Base-by-base conservation (phyloP, 2,888 invertebrate genomes). In the Coremacera marginata region DNA sequence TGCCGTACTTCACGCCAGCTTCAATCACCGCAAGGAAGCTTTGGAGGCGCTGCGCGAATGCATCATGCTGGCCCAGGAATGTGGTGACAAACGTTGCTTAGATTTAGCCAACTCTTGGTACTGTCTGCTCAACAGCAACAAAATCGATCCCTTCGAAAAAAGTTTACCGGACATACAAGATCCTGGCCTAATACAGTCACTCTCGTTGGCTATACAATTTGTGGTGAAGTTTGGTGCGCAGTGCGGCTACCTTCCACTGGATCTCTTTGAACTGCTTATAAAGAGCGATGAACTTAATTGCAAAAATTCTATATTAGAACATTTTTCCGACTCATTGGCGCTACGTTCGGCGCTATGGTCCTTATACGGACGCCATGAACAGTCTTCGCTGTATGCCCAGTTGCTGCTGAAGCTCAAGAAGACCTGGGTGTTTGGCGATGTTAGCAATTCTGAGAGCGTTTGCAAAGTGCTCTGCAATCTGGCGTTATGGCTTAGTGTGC, bases 91-190 rank as follows among this genome's bases (percentile, higher is more conserved):
- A 84, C 92, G 95, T 75, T 97, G 96, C 86, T 91, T 97, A 74
- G 96, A 96, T 88, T 93, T 95, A 86, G 95, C 95, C 73, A 93
- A 95, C 84, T 94, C 94, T 70, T 97, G 96, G 96, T 92, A 95
- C 81, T 91, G 93, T 80, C 89, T 93, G 22, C 90, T 91, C 5
- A 90, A 89, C 79, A 87, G 89, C 57, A 90, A 91, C 77, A 84
- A 84, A 83, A 92, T 92, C 78, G 90, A 92, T 80, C 87, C 94
- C 22, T 92, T 94, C 83, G 93, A 94, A 83, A 91, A 94, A 84
- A 93, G 93, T 3, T 91, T 94, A 67, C 90, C 92, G 0, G 94
- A 94, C 87, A 92, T 94, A 80, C 91, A 92, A 78, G 93, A 94
- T 83, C 89, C 94, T 11, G 92, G 92, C 82, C 90, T 95, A 76